Evolutionary conservation across 2,888 invertebrate species (phyloP).

Genomic region (Watsonalla cultraria): DNA sequence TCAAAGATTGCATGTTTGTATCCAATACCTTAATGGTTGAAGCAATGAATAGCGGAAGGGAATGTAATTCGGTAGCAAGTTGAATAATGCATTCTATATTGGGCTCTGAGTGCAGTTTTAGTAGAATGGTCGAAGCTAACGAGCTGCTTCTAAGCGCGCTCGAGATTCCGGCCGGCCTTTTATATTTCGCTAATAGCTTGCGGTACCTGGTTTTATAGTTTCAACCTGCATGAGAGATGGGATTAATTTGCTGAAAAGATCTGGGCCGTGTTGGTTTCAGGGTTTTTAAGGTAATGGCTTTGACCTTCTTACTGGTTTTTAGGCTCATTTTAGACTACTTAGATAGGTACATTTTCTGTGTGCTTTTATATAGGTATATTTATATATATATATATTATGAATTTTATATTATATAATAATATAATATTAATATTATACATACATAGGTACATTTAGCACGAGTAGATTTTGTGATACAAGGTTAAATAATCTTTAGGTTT

Average conservation of each 20-base stretch:
- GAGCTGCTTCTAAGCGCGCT: conserved; percentile 9
- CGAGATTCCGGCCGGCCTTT: conserved; percentile 43
- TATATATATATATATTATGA: too few relatives aligned
- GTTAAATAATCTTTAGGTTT: too few relatives aligned
- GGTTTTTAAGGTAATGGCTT: background rate
- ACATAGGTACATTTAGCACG: too few relatives aligned
- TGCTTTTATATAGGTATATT: too few relatives aligned
- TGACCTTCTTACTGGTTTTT: background rate
- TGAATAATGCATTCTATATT: background rate
- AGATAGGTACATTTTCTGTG: too few relatives aligned
- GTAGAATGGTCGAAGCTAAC: background rate
- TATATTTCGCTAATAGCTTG: conserved; percentile 45
- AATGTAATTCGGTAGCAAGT: background rate
- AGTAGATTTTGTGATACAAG: too few relatives aligned
- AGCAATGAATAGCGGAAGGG: too few relatives aligned
- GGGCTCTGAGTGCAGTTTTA: background rate
- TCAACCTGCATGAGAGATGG: conserved; percentile 24
- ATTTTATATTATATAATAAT: too few relatives aligned
- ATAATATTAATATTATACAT: too few relatives aligned
- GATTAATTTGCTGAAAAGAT: conserved; percentile 25
- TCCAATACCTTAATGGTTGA: too few relatives aligned
- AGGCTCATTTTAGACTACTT: too few relatives aligned
- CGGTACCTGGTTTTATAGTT: conserved; percentile 22
- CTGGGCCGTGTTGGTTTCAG: conserved; percentile 7
- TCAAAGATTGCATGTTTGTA: too few relatives aligned